A percentile compares a stretch with the other conserved stretches of the same genome.
Evolutionary conservation across 1,140 invertebrate species (phyloP).

Genomic region (Ditylenchus dipsaci): DNA sequence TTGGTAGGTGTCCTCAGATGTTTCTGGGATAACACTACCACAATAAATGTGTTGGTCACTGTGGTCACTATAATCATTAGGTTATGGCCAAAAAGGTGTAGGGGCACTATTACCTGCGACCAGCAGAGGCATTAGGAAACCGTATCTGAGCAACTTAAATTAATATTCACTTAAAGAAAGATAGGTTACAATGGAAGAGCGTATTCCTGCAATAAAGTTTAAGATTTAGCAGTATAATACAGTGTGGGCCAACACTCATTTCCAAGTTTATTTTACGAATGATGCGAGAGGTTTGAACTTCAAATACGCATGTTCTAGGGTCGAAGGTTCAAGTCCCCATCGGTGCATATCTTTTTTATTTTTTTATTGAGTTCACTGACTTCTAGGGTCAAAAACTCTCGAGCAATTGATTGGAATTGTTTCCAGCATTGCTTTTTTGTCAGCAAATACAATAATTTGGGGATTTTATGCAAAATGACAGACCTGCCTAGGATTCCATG

Average conservation of each 20-base stretch:
- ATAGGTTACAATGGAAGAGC: not conserved
- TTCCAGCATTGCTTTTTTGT: no score
- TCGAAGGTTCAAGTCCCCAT: not conserved
- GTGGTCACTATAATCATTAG: not conserved
- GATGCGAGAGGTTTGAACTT: no score
- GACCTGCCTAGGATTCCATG: no score
- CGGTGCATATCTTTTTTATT: not conserved
- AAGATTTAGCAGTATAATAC: not conserved
- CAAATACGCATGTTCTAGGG: no score
- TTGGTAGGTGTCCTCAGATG: constrained; percentile 13
- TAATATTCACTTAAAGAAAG: no score
- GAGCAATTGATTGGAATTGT: no score
- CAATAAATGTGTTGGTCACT: constrained; percentile 8
- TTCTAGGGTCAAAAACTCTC: no score
- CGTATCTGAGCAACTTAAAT: not conserved
- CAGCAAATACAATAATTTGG: no score
- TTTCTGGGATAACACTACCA: constrained; percentile 2
- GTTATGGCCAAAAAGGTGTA: not conserved
- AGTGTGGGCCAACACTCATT: not conserved
- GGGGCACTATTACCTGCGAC: not conserved
- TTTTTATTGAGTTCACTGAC: not conserved
- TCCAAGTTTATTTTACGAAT: no score
- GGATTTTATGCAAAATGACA: no score
- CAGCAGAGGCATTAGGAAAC: constrained; percentile 1
- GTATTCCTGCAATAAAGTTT: not conserved